Percentiles rank a stretch among this genome's conserved stretches.
These are phyloP conservation scores for Eulemur rufifrons DNA, from an alignment of 2,113 vertebrate species.

Conservation along the genomic window DNA sequence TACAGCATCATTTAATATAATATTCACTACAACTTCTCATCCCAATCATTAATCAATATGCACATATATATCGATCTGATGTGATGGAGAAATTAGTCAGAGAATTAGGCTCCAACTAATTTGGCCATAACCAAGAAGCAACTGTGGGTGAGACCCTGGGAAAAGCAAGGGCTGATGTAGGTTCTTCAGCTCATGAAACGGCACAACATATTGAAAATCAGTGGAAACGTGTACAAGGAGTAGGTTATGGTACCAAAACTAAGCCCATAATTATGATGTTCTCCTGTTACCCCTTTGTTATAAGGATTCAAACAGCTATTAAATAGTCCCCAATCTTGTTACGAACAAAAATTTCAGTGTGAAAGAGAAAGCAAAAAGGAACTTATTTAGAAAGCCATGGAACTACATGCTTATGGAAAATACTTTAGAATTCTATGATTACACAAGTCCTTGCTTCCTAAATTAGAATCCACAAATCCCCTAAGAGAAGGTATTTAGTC, in stretches of 20 bases:
- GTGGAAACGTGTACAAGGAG: background rate
- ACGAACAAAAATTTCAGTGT: background rate
- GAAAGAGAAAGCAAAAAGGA: background rate
- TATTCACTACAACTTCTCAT: background rate
- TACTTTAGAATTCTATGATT: background rate
- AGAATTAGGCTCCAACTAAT: background rate
- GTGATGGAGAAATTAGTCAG: background rate
- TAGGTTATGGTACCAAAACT: background rate
- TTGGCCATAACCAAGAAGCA: background rate
- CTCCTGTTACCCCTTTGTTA: background rate
- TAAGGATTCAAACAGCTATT: background rate
- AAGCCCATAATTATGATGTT: background rate
- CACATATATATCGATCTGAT: background rate
- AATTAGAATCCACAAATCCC: background rate
- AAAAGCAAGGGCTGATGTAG: background rate
- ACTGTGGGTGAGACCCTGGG: background rate
- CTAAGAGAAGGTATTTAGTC: background rate
- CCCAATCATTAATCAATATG: too few relatives aligned
- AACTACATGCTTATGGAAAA: background rate
- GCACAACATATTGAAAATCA: background rate
- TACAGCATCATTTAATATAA: background rate
- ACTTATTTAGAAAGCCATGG: background rate
- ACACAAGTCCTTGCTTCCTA: background rate
- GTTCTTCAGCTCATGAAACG: background rate
- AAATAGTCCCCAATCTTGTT: background rate